Evolutionary conservation across 2,888 invertebrate genomes (phyloP), one percentile per base, ranked within the genome.

Genomic region (Toxonevra muliebris): DNA sequence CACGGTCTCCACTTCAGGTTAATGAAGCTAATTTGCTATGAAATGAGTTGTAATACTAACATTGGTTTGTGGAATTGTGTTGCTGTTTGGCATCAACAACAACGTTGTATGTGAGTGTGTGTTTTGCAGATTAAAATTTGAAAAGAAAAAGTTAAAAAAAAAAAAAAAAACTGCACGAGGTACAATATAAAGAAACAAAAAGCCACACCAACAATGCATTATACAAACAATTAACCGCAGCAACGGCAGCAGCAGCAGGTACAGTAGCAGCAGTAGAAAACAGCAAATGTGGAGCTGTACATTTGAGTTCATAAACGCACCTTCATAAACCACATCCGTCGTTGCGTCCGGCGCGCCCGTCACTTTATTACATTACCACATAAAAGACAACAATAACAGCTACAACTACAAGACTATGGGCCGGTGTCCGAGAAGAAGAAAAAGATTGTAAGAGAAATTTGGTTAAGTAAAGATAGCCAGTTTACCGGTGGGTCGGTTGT

Each of bases 81-180:
- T 48, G 10, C 17, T 53, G 19, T 50, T 62, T 60, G 41, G 40
- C 43, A 48, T 60, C 61, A 61, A 50, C 41, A 41, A 64, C 53
- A 54, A 42, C 63, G 63, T 59, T 58, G 57, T 45, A 10, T 50
- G 11, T 62, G 19, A 52, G 17, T 59, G 13, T 62, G 54, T 45
- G n/a, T 30, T 30, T 30, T 30, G 30, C 4, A 45, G 20, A 12
- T 10, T n/a, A 60, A 60, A 1, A 13, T 2, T n/a, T n/a, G n/a
- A n/a, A n/a, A n/a, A n/a, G n/a, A 48, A 30, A n/a, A 60, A 19
- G 12, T 8, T 10, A 48, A 60, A 30, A 20, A 50, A n/a, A 48
- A 40, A 41, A 20, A 40, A 55, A 2, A 11, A 40, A 10, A 55
- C 30, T 12, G 8, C 30, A n/a, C 8, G 9, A 52, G 15, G 2